phyloP scores from a whole-genome alignment of 2,888 invertebrate species.

The Galerucella nymphaeae region DNA sequence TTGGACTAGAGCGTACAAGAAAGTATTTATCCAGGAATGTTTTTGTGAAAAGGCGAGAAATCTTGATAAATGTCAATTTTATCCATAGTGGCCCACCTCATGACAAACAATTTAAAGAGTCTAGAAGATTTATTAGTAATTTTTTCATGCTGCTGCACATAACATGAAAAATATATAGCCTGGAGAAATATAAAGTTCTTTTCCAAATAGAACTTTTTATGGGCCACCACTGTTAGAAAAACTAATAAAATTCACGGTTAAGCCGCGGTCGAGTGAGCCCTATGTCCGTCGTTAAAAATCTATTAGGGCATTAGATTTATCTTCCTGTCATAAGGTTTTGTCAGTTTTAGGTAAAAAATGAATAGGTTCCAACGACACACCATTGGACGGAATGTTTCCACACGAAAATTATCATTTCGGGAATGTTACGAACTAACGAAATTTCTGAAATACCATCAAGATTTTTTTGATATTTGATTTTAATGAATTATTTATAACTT shows the following conservation, averaged over 20 bases:
- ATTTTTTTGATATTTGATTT: conserved; percentile 1
- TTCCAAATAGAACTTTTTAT: not conserved
- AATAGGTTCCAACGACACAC: conserved; percentile 42
- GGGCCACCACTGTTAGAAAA: conserved; percentile 30
- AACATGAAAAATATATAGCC: no score
- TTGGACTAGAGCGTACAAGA: no score
- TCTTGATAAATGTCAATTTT: no score
- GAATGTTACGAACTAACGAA: conserved; percentile 24
- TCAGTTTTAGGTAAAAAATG: conserved; percentile 55
- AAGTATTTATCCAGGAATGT: no score
- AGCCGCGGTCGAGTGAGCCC: conserved; percentile 34
- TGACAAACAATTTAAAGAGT: no score
- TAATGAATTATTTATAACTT: conserved; percentile 16
- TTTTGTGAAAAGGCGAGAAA: no score
- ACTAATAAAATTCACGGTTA: conserved; percentile 43
- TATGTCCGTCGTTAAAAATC: conserved; percentile 56
- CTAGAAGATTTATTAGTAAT: no score
- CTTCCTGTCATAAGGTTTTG: conserved; percentile 53
- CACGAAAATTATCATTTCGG: conserved; percentile 42
- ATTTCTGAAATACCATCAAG: conserved; percentile 13
- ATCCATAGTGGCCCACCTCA: no score
- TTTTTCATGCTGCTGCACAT: no score
- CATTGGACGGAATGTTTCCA: conserved; percentile 30
- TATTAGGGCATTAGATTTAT: conserved; percentile 55
- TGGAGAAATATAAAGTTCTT: not conserved